Conservation (phyloP, 2,888 invertebrate species). For the Balanococcus diminutus region DNA sequence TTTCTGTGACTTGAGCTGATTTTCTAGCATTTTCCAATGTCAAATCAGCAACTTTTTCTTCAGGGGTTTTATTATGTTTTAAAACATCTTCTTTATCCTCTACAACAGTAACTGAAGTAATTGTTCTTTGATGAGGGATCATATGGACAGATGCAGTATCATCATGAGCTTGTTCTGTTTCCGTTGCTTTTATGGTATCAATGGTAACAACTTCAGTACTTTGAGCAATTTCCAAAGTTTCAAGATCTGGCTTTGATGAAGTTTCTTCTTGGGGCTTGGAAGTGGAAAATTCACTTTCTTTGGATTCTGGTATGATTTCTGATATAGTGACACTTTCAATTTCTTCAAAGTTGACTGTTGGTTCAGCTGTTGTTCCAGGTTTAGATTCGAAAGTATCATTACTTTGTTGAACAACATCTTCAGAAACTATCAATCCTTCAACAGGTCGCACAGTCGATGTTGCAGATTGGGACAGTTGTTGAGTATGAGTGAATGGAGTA, state of each 20-base stretch:
- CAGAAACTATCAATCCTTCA: conserved; percentile 60
- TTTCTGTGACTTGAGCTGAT: conserved; percentile 61
- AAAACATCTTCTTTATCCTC: conserved; percentile 61
- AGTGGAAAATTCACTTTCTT: conserved; percentile 41
- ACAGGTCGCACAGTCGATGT: conserved; percentile 56
- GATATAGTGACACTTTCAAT: conserved; percentile 57
- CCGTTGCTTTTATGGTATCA: conserved; percentile 60
- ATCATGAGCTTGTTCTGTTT: conserved; percentile 59
- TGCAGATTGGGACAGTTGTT: not conserved
- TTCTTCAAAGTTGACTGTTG: conserved; percentile 59
- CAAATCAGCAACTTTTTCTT: conserved; percentile 62
- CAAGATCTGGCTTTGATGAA: conserved; percentile 57
- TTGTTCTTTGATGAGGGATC: conserved; percentile 65
- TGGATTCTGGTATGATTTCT: conserved; percentile 39
- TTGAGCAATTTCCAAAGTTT: conserved; percentile 58
- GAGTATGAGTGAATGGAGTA: conserved; percentile 61
- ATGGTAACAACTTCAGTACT: conserved; percentile 59
- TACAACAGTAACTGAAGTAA: conserved; percentile 65
- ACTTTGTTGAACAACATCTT: conserved; percentile 60
- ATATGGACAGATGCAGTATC: conserved; percentile 59
- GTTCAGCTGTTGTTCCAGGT: conserved; percentile 56
- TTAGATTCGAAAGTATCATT: not conserved
- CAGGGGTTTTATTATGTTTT: conserved; percentile 61
- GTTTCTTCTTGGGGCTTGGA: not conserved
- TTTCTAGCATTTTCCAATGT: conserved; percentile 62